phyloP scores from a whole-genome alignment of 2,888 invertebrate genomes.

The Tenthredo amoena region DNA sequence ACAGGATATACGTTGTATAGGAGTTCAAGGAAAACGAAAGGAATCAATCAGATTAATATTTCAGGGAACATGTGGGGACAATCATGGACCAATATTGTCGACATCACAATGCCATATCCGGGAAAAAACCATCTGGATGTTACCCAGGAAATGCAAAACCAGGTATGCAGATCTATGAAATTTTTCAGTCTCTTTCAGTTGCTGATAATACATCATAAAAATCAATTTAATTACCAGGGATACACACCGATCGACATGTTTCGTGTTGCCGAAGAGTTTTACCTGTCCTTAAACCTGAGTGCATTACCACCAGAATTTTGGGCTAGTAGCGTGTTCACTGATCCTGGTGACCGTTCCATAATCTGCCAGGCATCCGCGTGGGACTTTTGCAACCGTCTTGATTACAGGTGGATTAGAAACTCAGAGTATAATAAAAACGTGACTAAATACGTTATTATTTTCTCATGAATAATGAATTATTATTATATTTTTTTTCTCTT shows the following conservation, averaged over 20 bases:
- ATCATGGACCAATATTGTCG: constrained; percentile 91
- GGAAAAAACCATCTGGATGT: constrained; percentile 91
- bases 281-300: constrained; percentile 92
- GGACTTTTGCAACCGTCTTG: constrained; percentile 95
- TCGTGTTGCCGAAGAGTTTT: constrained; percentile 94
- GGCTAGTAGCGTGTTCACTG: constrained; percentile 90
- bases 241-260: constrained; percentile 92
- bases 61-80: constrained; percentile 93
- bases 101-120: constrained; percentile 91
- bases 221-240: constrained; percentile 80
- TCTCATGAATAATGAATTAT: not conserved
- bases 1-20: not conserved
- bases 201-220: no score
- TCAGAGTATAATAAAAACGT: not conserved
- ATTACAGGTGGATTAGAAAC: constrained; percentile 84
- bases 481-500: constrained; percentile 65
- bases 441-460: not conserved
- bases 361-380: constrained; percentile 96
- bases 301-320: constrained; percentile 93
- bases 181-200: no score
- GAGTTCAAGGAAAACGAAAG: not conserved
- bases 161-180: constrained; percentile 77
- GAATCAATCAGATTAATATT: not conserved
- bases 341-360: constrained; percentile 87
- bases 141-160: constrained; percentile 89